Percentiles rank a stretch among this genome's conserved stretches.
phyloP scores from a whole-genome alignment of 2,797 vertebrate genomes.

The Basileuterus tristriatus region DNA sequence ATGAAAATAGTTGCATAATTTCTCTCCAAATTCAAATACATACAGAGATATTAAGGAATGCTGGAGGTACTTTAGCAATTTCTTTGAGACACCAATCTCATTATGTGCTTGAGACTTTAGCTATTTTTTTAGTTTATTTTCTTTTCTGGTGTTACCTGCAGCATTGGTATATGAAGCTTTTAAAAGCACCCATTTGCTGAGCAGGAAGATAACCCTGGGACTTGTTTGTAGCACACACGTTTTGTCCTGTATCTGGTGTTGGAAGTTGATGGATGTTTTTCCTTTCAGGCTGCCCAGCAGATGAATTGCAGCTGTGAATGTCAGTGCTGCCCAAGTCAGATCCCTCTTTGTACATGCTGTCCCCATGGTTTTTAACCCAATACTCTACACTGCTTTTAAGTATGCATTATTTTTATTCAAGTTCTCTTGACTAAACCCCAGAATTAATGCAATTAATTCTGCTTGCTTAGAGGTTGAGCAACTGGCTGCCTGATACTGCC shows the following conservation, averaged over 20 bases:
- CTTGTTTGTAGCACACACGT: neutral
- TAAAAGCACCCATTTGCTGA: neutral
- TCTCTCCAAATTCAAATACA: neutral
- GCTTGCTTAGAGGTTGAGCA: neutral
- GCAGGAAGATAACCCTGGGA: neutral
- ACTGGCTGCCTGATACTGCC: neutral
- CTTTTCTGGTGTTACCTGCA: neutral
- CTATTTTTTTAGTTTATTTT: neutral
- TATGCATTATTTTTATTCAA: neutral
- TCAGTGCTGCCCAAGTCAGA: neutral
- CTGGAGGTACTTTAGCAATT: neutral
- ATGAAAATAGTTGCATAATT: neutral
- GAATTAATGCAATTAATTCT: neutral
- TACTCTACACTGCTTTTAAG: neutral
- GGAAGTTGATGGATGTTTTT: neutral
- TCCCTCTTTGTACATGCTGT: neutral
- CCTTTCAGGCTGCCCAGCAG: neutral
- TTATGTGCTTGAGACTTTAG: neutral
- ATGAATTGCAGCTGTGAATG: neutral
- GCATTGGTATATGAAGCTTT: neutral
- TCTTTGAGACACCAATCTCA: neutral
- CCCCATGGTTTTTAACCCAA: neutral
- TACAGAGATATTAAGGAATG: neutral
- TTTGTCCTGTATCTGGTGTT: neutral
- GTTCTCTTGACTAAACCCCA: neutral